These are phyloP conservation scores for Anhinga rufa DNA, from an alignment of 2,113 vertebrate genomes.

Conservation along the genomic window DNA sequence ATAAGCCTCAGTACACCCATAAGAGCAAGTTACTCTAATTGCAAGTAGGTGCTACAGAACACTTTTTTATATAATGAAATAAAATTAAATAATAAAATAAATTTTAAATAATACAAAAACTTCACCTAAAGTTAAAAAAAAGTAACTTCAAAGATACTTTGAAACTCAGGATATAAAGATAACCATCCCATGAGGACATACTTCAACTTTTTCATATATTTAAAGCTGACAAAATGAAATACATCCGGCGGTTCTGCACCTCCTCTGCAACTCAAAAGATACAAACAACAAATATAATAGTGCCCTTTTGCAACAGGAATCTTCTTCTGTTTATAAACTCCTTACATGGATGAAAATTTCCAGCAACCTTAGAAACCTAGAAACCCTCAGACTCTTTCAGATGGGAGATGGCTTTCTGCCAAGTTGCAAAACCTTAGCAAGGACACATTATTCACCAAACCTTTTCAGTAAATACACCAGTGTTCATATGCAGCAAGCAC, in stretches of 20 bases:
- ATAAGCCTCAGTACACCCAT: not conserved
- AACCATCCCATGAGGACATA: not conserved
- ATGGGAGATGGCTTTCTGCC: not conserved
- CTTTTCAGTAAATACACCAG: not conserved
- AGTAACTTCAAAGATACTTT: not conserved
- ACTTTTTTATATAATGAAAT: not conserved
- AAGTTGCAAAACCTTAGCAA: not conserved
- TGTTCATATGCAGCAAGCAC: not conserved
- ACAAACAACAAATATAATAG: not conserved
- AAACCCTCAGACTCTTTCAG: not conserved
- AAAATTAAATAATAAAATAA: not conserved
- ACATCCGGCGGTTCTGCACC: not conserved
- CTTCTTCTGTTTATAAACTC: not conserved
- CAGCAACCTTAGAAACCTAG: not conserved
- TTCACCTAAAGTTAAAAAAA: not conserved
- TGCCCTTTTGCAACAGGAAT: not conserved
- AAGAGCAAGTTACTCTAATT: not conserved
- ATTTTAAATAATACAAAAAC: not conserved
- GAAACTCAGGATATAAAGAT: not conserved
- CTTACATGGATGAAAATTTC: not conserved
- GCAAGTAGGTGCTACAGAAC: not conserved
- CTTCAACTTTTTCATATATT: not conserved
- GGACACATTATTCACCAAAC: not conserved
- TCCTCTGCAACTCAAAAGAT: not conserved
- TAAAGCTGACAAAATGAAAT: not conserved